Evolutionary conservation across 2,797 vertebrate genomes (phyloP).

Genomic region (Calcarius lapponicus): DNA sequence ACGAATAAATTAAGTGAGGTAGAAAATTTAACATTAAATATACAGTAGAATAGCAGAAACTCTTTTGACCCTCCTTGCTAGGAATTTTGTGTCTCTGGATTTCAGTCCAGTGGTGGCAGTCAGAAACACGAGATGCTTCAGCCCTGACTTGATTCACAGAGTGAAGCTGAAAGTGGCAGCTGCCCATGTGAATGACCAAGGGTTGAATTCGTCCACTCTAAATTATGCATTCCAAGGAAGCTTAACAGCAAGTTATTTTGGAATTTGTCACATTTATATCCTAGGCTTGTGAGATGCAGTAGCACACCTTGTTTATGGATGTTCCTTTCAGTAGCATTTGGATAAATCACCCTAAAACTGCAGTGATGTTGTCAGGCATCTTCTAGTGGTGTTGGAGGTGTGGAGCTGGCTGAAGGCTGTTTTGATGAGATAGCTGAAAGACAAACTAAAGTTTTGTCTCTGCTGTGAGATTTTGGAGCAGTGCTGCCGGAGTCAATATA

Average conservation of each 20-base stretch:
- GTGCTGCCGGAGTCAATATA: background rate
- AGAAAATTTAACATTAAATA: background rate
- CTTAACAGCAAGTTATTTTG: background rate
- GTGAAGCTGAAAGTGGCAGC: background rate
- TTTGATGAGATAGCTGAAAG: background rate
- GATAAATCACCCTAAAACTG: background rate
- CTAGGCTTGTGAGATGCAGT: background rate
- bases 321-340: fast-evolving
- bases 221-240: background rate
- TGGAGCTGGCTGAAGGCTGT: background rate
- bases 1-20: background rate
- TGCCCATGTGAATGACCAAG: background rate
- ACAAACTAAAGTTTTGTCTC: background rate
- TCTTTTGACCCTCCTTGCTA: background rate
- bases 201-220: background rate
- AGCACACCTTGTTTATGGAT: background rate
- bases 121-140: background rate
- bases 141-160: background rate
- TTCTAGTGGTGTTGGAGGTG: background rate
- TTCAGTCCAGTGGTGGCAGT: background rate
- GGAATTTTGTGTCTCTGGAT: background rate
- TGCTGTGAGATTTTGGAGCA: background rate
- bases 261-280: background rate
- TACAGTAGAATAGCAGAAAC: background rate
- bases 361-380: background rate